Evolutionary conservation across 2,888 invertebrate species (phyloP).

Genomic region (Chalcis sispes): DNA sequence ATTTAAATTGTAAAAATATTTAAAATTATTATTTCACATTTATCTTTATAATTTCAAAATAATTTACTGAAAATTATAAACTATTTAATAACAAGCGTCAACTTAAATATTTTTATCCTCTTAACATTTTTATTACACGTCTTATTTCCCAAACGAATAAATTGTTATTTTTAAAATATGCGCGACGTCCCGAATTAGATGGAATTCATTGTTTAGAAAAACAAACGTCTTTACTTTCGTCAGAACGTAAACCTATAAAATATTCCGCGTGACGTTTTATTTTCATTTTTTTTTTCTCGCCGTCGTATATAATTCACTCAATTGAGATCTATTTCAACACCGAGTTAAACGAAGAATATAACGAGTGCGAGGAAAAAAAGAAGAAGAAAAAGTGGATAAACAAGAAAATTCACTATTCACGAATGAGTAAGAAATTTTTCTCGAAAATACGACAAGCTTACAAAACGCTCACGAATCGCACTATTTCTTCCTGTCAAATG

Average conservation of each 20-base stretch:
- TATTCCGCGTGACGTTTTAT: background rate
- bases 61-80: conserved; percentile 3
- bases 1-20: too few species aligned
- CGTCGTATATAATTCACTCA: conserved; percentile 24
- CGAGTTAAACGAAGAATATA: conserved; percentile 32
- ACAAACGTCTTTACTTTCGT: conserved; percentile 19
- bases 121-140: background rate
- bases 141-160: background rate
- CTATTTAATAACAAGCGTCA: background rate
- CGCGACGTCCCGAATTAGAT: background rate
- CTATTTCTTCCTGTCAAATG: conserved; percentile 47
- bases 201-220: conserved; percentile 22
- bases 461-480: conserved; percentile 39
- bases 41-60: conserved; percentile 17
- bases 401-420: conserved; percentile 43
- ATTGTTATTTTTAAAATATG: conserved; percentile 6
- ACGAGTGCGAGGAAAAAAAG: background rate
- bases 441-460: conserved; percentile 48
- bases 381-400: conserved; percentile 12
- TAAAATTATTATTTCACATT: too few species aligned
- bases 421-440: conserved; percentile 41
- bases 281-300: conserved; percentile 12
- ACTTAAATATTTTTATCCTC: background rate
- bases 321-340: conserved; percentile 40
- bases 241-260: conserved; percentile 12